Evolutionary conservation across 2,113 vertebrate genomes (phyloP), one percentile per base, ranked within the genome.

Genomic region (Paedocypris sp.): DNA sequence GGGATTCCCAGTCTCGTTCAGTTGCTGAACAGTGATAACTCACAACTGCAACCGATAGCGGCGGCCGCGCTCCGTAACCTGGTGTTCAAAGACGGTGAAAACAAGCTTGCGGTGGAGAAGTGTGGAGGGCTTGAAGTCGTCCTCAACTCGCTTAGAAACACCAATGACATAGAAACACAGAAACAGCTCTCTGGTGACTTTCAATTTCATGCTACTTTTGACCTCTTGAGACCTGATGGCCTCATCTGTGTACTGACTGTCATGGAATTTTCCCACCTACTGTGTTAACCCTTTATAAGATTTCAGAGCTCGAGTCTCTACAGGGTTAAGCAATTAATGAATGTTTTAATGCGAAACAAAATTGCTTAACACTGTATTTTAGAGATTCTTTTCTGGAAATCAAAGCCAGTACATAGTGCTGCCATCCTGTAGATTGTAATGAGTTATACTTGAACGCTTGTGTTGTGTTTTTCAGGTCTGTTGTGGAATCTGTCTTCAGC

Each of bases 401-500:
- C n/a, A n/a, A n/a, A n/a, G n/a, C n/a, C n/a, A n/a, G n/a, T n/a
- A n/a, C n/a, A n/a, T n/a, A n/a, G n/a, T n/a, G n/a, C n/a, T n/a
- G n/a, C n/a, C n/a, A n/a, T n/a, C n/a, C n/a, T n/a, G n/a, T n/a
- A n/a, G n/a, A n/a, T n/a, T n/a, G n/a, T n/a, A n/a, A n/a, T n/a
- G n/a, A n/a, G n/a, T n/a, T n/a, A n/a, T n/a, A n/a, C n/a, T n/a
- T n/a, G n/a, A n/a, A n/a, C n/a, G n/a, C n/a, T n/a, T n/a, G n/a
- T n/a, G n/a, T 18, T 60, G 28, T 11, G 49, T 18, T 33, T 9
- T 25, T 3, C 22, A 97, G 94, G 94, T 7, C 77, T 98, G 54
- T 87, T 98, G 7, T 98, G 94, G 93, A 98, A 98, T 79, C 70
- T 98, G 69, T 98, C 94, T 3, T 93, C 93, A 5, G 82, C 83